A percentile compares a stretch with the other conserved stretches of the same genome.
Conservation (phyloP, 2,113 vertebrate genomes). For the Coptodon bakossiorum region DNA sequence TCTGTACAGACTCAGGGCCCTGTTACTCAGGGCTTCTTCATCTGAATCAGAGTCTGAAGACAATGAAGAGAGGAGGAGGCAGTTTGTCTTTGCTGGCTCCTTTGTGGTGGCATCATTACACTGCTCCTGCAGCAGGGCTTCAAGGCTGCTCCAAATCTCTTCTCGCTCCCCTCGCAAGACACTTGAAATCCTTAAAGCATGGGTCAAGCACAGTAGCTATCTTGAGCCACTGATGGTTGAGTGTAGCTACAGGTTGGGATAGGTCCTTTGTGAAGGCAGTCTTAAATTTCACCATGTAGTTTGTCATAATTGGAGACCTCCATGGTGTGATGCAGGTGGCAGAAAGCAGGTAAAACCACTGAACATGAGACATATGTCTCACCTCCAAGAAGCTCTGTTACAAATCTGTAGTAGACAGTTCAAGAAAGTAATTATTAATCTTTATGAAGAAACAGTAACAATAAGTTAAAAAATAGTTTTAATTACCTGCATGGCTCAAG, state of each 20-base stretch:
- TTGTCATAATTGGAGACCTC: background rate
- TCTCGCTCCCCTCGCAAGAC: rapidly evolving
- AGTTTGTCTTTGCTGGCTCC: background rate
- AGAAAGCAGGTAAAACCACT: background rate
- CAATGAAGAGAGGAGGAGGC: background rate
- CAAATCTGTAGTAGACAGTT: background rate
- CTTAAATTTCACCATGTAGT: background rate
- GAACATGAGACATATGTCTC: background rate
- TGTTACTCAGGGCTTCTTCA: background rate
- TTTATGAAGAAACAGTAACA: background rate
- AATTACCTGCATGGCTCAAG: background rate
- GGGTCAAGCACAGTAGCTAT: background rate
- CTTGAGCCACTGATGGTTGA: background rate
- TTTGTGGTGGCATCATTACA: background rate
- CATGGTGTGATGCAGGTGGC: background rate
- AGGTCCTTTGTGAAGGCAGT: background rate
- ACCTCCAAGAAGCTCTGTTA: background rate
- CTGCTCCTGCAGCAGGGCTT: background rate
- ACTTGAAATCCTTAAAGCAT: background rate
- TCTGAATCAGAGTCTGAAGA: background rate
- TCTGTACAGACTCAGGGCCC: background rate
- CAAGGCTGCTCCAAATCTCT: background rate
- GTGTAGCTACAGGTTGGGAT: too few species aligned
- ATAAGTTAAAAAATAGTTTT: background rate
- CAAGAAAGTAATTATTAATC: background rate